Evolutionary conservation across 1,140 invertebrate genomes (phyloP), one percentile per base, ranked within the genome.

Genomic region (Drosophila albomicans): DNA sequence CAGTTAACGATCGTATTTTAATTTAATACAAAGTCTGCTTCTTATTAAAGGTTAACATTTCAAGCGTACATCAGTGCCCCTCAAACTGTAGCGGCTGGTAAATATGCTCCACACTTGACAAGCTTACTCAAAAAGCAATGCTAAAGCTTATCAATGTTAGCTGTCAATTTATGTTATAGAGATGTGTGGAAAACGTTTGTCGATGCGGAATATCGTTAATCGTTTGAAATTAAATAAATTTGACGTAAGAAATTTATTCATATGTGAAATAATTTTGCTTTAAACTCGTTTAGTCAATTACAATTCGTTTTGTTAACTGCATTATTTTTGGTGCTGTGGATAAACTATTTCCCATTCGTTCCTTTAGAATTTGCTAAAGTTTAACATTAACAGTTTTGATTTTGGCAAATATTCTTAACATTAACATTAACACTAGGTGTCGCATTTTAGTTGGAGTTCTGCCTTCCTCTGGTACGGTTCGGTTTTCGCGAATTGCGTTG

Each of bases 391-490:
- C 67, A 69, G 30, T 25, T 30, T 13, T 25, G 20, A 25, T 25
- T 32, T 48, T 38, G 45, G 65, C 45, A 30, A 41, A 13, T 45
- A 45, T 65, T 65, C 41, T 51, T 35, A n/a, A 16, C 56, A n/a
- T 43, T 49, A 69, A 56, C 57, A 54, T 62, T 48, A 56, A 62
- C 71, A 48, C 16, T 56, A 16, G 35, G 32, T 46, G 43, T 16
- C 54, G 61, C 15, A 48, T 46, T 48, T 74, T 32, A 74, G 71
- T 74, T 74, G 49, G 57, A 78, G 78, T 84, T 81, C 48, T 74
- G 82, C 82, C 51, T 67, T 65, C 64, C 38, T 28, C n/a, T 51
- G 49, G 15, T 46, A 74, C 81, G 78, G 68, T 84, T 62, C 25
- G 41, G 38, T 38, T 46, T 35, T 45, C 11, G 64, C 48, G 49